Evolutionary conservation across 2,888 invertebrate species (phyloP).

Genomic region (Seira ritae): DNA sequence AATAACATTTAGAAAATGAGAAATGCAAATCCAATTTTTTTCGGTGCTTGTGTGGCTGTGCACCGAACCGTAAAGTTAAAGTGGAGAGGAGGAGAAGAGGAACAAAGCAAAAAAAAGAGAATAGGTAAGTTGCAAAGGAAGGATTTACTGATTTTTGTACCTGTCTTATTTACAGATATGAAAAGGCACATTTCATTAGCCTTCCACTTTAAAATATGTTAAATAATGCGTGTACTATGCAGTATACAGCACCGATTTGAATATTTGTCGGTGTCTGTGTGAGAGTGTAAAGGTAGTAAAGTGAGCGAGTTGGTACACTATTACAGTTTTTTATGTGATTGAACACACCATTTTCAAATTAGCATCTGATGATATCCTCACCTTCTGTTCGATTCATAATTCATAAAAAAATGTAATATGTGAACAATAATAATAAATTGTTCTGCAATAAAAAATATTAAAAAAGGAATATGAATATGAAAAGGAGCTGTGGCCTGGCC

Average conservation of each 20-base stretch:
- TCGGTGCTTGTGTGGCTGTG: conserved; percentile 19
- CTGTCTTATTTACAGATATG: conserved; percentile 40
- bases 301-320: too few relatives aligned
- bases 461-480: not conserved
- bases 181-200: not conserved
- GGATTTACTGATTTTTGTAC: conserved; percentile 13
- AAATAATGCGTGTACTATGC: too few relatives aligned
- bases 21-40: conserved; percentile 47
- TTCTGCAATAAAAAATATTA: not conserved
- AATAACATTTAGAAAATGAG: conserved; percentile 25
- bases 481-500: not conserved
- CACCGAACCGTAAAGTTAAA: conserved; percentile 31
- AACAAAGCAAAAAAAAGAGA: too few relatives aligned
- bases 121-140: too few relatives aligned
- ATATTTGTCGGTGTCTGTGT: not conserved
- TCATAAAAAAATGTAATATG: conserved; percentile 13
- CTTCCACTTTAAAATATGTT: not conserved
- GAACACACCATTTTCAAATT: conserved; percentile 42
- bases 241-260: not conserved
- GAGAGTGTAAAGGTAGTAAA: not conserved
- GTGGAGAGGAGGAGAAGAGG: not conserved
- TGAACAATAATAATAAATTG: conserved; percentile 10
- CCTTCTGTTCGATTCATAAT: conserved; percentile 31
- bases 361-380: conserved; percentile 49
- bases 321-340: not conserved